A percentile compares a stretch with the other conserved stretches of the same genome.
Evolutionary conservation across 2,888 invertebrate species (phyloP).

Genomic region (Caenorhabditis wallacei): DNA sequence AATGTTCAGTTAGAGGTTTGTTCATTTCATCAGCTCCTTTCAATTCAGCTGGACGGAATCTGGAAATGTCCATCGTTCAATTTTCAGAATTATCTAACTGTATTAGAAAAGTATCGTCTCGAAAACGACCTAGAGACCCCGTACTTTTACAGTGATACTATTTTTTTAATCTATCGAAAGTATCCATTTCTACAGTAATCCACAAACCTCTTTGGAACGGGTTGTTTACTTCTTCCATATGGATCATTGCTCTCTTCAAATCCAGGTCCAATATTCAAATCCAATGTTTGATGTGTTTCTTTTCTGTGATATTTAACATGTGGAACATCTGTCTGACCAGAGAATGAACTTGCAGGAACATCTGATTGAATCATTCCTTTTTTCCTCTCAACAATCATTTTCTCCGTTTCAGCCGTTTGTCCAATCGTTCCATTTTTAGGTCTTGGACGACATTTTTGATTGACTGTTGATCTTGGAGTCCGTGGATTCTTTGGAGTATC

Average conservation of each 20-base stretch:
- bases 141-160: too few relatives aligned
- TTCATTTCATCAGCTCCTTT: slow-evolving; percentile 51
- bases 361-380: slow-evolving; percentile 15
- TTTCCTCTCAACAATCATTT: slow-evolving; percentile 39
- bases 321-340: slow-evolving; percentile 20
- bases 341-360: neutral
- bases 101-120: too few relatives aligned
- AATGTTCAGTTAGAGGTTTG: slow-evolving; percentile 29
- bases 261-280: slow-evolving; percentile 57
- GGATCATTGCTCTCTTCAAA: slow-evolving; percentile 56
- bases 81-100: too few relatives aligned
- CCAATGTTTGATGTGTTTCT: slow-evolving; percentile 25
- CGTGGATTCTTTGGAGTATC: slow-evolving; percentile 20
- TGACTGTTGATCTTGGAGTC: slow-evolving; percentile 22
- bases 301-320: slow-evolving; percentile 40
- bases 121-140: too few relatives aligned
- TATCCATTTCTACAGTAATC: neutral
- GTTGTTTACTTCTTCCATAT: slow-evolving; percentile 44
- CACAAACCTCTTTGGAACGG: slow-evolving; percentile 24
- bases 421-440: slow-evolving; percentile 46
- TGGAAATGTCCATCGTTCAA: neutral
- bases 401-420: slow-evolving; percentile 13
- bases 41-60: slow-evolving; percentile 46
- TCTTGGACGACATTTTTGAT: slow-evolving; percentile 36
- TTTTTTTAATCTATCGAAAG: too few relatives aligned